Evolutionary conservation across 2,113 vertebrate genomes (phyloP).

Genomic region (Glareola pratincola): DNA sequence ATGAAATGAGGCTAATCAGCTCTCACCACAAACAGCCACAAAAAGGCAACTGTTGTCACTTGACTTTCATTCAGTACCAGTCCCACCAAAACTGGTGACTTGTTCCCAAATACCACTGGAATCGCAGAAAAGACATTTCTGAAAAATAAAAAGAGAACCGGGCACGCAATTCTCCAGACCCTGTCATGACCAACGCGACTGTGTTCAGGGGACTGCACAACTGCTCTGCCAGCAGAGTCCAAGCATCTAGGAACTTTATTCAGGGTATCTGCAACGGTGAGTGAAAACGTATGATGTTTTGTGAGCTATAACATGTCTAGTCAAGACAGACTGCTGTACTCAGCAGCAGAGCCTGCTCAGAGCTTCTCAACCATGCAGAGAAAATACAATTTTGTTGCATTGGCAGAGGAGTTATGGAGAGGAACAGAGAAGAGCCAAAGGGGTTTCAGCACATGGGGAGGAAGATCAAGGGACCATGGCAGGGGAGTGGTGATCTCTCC

Average conservation of each 20-base stretch:
- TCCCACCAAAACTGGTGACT: not conserved
- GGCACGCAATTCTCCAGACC: not conserved
- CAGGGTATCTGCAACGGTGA: not conserved
- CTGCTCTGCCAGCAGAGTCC: not conserved
- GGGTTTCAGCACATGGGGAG: not conserved
- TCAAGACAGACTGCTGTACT: constrained; percentile 1
- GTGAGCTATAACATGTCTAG: not conserved
- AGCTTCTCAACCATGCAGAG: constrained; percentile 16
- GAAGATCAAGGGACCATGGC: not conserved
- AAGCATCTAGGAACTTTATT: not conserved
- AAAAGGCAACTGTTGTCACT: not conserved
- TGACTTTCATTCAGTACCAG: not conserved
- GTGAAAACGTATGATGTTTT: not conserved
- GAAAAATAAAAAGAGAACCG: not conserved
- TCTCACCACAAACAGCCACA: not conserved
- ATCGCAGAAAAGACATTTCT: not conserved
- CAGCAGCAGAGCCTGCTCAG: not conserved
- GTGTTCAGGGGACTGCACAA: not conserved
- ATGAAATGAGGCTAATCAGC: not conserved
- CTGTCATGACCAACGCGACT: not conserved
- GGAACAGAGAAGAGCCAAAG: not conserved
- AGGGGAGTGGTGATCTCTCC: not conserved
- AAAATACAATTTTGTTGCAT: not conserved
- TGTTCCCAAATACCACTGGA: not conserved
- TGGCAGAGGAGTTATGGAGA: not conserved